These are phyloP conservation scores for Tinamus major DNA, from an alignment of 2,797 vertebrate genomes.

Conservation along the genomic window DNA sequence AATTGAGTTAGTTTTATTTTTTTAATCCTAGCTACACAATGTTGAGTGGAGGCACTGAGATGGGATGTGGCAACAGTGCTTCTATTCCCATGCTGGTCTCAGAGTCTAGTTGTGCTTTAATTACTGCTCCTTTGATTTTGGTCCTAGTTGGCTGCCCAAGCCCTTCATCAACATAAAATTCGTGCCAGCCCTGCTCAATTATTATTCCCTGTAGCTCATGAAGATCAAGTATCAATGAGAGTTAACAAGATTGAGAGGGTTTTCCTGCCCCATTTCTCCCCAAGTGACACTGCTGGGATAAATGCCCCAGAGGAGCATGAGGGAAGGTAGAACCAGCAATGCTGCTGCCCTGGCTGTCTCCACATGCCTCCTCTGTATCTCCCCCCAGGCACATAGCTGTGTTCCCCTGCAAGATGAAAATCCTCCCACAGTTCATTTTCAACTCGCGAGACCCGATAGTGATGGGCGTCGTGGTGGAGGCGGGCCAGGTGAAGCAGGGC, in stretches of 20 bases:
- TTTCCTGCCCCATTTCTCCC: neutral
- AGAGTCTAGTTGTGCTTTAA: neutral
- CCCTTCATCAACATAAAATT: neutral
- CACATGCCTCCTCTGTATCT: neutral
- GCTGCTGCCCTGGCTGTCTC: no score
- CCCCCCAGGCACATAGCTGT: slow-evolving; percentile 90
- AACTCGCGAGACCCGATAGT: slow-evolving; percentile 98
- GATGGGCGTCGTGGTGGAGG: slow-evolving; percentile 92
- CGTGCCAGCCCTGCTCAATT: neutral
- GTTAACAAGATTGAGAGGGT: neutral
- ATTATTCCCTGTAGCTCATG: neutral
- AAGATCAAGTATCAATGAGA: neutral
- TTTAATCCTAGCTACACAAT: no score
- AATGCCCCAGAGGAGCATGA: neutral
- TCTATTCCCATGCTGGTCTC: neutral
- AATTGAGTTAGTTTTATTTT: neutral
- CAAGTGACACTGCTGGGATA: neutral
- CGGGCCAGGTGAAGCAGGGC: slow-evolving; percentile 91
- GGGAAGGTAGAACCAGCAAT: neutral
- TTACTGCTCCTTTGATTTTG: neutral
- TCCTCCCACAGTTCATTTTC: slow-evolving; percentile 98
- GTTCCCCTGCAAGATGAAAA: slow-evolving; percentile 93
- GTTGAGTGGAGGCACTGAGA: neutral
- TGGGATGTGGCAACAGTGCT: neutral
- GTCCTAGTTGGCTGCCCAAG: neutral